Percentiles rank a stretch among this genome's conserved stretches.
phyloP scores from a whole-genome alignment of 2,888 invertebrate genomes.

The Polymixis lichenea region DNA sequence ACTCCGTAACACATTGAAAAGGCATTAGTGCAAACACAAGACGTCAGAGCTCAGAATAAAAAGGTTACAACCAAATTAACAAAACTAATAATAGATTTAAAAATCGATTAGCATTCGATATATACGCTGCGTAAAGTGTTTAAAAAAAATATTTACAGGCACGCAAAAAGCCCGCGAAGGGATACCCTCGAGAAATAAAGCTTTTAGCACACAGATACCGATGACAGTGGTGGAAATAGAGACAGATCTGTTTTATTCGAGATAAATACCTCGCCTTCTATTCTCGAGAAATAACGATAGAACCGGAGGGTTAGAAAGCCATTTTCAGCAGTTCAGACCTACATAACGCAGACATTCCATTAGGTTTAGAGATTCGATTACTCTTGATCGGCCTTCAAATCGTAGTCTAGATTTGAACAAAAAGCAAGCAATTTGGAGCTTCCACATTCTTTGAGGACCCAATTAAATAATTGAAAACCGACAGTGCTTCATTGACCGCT shows the following conservation, averaged over 20 bases:
- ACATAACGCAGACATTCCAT: not conserved
- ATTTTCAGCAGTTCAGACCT: not conserved
- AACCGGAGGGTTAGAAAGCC: not conserved
- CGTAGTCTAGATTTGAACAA: constrained; percentile 24
- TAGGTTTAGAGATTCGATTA: not conserved
- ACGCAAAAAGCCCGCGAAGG: not conserved
- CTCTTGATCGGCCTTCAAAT: not conserved
- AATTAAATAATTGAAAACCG: constrained; percentile 23
- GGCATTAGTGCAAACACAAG: constrained; percentile 24
- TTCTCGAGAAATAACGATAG: constrained; percentile 3
- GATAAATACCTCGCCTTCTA: constrained; percentile 4
- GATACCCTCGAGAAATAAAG: constrained; percentile 41
- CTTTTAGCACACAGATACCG: constrained; percentile 27
- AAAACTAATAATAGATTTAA: constrained; percentile 15
- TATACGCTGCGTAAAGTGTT: constrained; percentile 13
- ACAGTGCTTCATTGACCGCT: not conserved
- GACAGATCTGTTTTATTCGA: constrained; percentile 16
- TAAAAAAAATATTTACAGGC: constrained; percentile 22
- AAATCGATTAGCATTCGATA: constrained; percentile 20
- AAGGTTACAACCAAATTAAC: constrained; percentile 22
- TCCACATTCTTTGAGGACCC: not conserved
- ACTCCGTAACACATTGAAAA: constrained; percentile 18
- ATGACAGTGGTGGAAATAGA: constrained; percentile 16
- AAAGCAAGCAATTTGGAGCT: constrained; percentile 19
- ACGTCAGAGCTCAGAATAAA: not conserved